Percentiles rank a stretch among this genome's conserved stretches.
Evolutionary conservation across 2,113 vertebrate genomes (phyloP).

Genomic region (Xenus cinereus): DNA sequence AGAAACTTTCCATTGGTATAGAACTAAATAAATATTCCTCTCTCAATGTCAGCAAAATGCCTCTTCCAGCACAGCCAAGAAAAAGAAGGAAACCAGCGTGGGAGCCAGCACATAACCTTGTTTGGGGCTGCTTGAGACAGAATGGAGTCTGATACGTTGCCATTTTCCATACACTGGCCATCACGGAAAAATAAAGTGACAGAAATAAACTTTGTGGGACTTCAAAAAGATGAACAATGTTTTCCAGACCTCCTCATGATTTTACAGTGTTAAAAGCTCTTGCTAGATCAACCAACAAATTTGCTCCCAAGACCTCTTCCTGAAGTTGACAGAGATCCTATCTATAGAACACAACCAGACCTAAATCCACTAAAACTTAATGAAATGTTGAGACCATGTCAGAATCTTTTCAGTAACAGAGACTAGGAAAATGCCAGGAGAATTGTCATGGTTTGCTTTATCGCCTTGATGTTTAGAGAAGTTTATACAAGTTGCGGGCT

Average conservation of each 20-base stretch:
- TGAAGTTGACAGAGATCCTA: not conserved
- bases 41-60: constrained; percentile 61
- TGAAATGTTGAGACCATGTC: not conserved
- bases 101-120: constrained; percentile 44
- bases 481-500: not conserved
- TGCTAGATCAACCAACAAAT: not conserved
- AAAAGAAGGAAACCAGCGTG: constrained; percentile 65
- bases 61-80: constrained; percentile 45
- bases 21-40: constrained; percentile 62
- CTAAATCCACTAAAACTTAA: not conserved
- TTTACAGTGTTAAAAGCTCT: not conserved
- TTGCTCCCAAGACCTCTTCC: not conserved
- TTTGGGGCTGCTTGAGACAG: constrained; percentile 40
- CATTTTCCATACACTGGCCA: constrained; percentile 54
- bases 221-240: constrained; percentile 28
- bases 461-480: not conserved
- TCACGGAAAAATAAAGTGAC: constrained; percentile 39
- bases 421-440: not conserved
- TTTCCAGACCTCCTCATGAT: constrained; percentile 28
- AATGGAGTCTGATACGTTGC: constrained; percentile 23
- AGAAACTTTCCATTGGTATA: constrained; percentile 56
- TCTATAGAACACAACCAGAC: not conserved
- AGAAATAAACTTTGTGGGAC: constrained; percentile 54
- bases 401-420: not conserved
- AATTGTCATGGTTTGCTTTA: not conserved